Evolutionary conservation across 2,797 vertebrate genomes (phyloP).

Genomic region (Acipenser ruthenus): DNA sequence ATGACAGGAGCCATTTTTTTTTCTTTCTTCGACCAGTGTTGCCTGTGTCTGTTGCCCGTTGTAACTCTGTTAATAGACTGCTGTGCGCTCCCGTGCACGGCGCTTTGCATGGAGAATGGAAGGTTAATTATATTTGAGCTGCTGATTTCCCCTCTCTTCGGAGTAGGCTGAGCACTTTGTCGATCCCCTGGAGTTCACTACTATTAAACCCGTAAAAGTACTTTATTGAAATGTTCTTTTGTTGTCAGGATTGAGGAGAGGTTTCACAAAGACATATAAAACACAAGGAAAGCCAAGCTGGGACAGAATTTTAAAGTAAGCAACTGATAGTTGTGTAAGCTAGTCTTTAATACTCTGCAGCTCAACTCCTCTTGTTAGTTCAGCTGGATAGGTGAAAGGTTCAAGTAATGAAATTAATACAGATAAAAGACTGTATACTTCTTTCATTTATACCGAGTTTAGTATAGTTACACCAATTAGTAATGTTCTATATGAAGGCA

Average conservation of each 20-base stretch:
- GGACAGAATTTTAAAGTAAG: too few relatives aligned
- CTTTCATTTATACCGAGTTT: too few relatives aligned
- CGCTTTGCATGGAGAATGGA: constrained; percentile 79
- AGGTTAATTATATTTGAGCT: constrained; percentile 95
- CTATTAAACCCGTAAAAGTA: constrained; percentile 65
- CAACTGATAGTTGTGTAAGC: too few relatives aligned
- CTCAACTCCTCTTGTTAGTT: too few relatives aligned
- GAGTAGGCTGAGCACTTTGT: constrained; percentile 66
- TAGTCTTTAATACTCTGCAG: too few relatives aligned
- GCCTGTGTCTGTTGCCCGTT: constrained; percentile 66
- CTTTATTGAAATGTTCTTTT: constrained; percentile 71
- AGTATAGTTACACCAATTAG: too few relatives aligned
- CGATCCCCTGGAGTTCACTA: constrained; percentile 55
- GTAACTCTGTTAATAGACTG: constrained; percentile 68
- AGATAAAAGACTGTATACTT: too few relatives aligned
- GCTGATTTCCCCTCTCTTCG: constrained; percentile 67
- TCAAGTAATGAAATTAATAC: too few relatives aligned
- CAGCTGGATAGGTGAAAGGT: too few relatives aligned
- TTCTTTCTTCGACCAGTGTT: constrained; percentile 27
- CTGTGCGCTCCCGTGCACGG: constrained; percentile 61
- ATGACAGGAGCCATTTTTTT: constrained; percentile 65
- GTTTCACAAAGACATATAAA: constrained; percentile 56
- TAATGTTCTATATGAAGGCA: too few relatives aligned
- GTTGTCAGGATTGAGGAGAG: constrained; percentile 57
- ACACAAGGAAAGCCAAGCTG: too few relatives aligned